phyloP scores from a whole-genome alignment of 1,140 invertebrate species.

The Drosophila pallidifrons region DNA sequence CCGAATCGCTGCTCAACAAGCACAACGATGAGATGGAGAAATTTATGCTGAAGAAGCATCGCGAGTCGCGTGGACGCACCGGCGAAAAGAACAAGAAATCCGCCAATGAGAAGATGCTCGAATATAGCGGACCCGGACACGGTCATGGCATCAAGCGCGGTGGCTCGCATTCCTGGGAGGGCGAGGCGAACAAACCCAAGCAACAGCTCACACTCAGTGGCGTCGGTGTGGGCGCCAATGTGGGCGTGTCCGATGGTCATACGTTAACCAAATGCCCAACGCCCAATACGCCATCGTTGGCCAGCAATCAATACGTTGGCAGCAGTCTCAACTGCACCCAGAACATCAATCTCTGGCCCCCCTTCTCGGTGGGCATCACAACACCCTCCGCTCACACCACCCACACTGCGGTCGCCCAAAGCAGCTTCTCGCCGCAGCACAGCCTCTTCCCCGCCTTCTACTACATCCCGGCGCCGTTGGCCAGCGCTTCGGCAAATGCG shows the following conservation, averaged over 20 bases:
- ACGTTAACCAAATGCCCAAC: conserved; percentile 6
- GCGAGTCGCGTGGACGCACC: conserved; percentile 87
- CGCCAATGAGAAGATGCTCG: conserved; percentile 76
- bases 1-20: conserved; percentile 88
- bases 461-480: conserved; percentile 86
- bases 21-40: conserved; percentile 93
- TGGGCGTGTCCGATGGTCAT: neutral
- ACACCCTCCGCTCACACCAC: conserved; percentile 79
- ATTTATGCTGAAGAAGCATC: conserved; percentile 89
- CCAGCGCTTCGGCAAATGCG: conserved; percentile 28
- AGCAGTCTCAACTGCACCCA: conserved; percentile 48
- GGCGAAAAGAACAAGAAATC: conserved; percentile 84
- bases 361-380: conserved; percentile 87
- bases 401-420: conserved; percentile 75
- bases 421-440: conserved; percentile 66
- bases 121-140: conserved; percentile 77
- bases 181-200: conserved; percentile 86
- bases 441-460: conserved; percentile 85
- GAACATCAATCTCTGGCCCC: conserved; percentile 87
- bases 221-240: conserved; percentile 1
- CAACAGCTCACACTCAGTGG: conserved; percentile 82
- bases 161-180: conserved; percentile 87
- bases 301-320: conserved; percentile 7
- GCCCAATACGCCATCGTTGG: neutral
- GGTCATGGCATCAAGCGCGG: conserved; percentile 87